These are phyloP conservation scores for Meloidogyne exigua DNA, from an alignment of 1,140 invertebrate species.

Conservation along the genomic window DNA sequence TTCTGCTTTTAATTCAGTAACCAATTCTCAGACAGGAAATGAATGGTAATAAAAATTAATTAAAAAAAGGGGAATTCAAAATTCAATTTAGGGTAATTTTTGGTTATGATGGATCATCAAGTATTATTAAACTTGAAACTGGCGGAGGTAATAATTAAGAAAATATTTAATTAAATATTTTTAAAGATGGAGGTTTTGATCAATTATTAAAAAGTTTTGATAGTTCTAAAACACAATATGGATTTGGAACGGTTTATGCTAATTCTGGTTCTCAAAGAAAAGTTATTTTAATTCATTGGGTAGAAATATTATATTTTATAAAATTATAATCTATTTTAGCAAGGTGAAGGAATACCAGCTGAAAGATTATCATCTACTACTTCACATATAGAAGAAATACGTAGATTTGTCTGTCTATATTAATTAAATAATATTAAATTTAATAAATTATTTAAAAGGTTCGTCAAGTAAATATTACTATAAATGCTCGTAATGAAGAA, in stretches of 20 bases:
- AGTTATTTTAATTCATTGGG: constrained; percentile 57
- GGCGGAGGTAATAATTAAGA: constrained; percentile 41
- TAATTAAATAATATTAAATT: background rate
- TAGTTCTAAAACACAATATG: constrained; percentile 50
- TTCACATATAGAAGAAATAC: constrained; percentile 46
- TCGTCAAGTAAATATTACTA: constrained; percentile 45
- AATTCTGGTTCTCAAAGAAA: constrained; percentile 33
- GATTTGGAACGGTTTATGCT: constrained; percentile 36
- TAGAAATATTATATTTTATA: constrained; percentile 11
- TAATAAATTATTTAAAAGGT: background rate
- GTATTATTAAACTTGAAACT: constrained; percentile 49
- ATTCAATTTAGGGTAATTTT: constrained; percentile 51
- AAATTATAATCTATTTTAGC: constrained; percentile 34
- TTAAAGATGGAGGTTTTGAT: constrained; percentile 46
- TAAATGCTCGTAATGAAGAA: constrained; percentile 48
- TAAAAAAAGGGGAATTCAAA: background rate
- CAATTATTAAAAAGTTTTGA: constrained; percentile 40
- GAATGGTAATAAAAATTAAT: constrained; percentile 37
- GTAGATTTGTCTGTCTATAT: constrained; percentile 33
- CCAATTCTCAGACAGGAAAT: constrained; percentile 23
- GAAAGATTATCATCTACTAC: constrained; percentile 38
- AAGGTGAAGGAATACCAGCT: constrained; percentile 52
- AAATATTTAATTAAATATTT: constrained; percentile 26
- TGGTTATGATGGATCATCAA: constrained; percentile 54
- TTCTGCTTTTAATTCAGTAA: constrained; percentile 46